phyloP scores from a whole-genome alignment of 1,140 invertebrate species.

The Bombus balteatus region DNA sequence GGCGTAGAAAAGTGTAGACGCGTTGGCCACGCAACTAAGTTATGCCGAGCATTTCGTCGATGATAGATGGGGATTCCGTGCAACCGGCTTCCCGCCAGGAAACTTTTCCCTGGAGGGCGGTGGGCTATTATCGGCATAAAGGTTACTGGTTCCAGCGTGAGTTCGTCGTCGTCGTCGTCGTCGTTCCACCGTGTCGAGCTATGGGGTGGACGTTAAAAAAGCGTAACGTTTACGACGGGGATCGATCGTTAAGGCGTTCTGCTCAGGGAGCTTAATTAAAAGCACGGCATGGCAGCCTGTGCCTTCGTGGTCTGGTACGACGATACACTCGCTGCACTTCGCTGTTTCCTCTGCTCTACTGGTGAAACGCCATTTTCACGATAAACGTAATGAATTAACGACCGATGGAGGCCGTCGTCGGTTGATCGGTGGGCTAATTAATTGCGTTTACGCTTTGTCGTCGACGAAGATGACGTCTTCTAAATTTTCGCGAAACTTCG shows the following conservation, averaged over 20 bases:
- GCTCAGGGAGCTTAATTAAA: conserved; percentile 61
- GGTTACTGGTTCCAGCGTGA: conserved; percentile 8
- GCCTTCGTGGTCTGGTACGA: neutral
- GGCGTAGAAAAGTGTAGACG: neutral
- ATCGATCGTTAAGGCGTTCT: conserved; percentile 54
- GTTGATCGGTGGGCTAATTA: neutral
- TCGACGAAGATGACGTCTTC: neutral
- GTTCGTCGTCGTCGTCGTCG: neutral
- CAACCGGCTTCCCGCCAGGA: neutral
- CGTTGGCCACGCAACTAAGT: neutral
- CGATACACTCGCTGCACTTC: neutral
- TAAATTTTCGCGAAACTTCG: neutral
- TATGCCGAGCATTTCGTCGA: conserved; percentile 12
- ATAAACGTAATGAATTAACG: conserved; percentile 44
- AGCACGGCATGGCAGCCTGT: neutral
- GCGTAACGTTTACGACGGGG: conserved; percentile 35
- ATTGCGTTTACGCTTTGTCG: neutral
- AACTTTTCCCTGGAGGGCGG: neutral
- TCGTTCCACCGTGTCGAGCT: neutral
- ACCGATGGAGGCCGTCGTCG: neutral
- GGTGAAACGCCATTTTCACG: conserved; percentile 5
- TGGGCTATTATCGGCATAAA: conserved; percentile 41
- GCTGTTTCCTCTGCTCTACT: neutral
- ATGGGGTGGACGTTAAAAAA: conserved; percentile 24
- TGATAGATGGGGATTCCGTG: conserved; percentile 34